A percentile compares a stretch with the other conserved stretches of the same genome.
Evolutionary conservation across 2,113 vertebrate genomes (phyloP).

Genomic region (Rhynchopsitta pachyrhyncha): DNA sequence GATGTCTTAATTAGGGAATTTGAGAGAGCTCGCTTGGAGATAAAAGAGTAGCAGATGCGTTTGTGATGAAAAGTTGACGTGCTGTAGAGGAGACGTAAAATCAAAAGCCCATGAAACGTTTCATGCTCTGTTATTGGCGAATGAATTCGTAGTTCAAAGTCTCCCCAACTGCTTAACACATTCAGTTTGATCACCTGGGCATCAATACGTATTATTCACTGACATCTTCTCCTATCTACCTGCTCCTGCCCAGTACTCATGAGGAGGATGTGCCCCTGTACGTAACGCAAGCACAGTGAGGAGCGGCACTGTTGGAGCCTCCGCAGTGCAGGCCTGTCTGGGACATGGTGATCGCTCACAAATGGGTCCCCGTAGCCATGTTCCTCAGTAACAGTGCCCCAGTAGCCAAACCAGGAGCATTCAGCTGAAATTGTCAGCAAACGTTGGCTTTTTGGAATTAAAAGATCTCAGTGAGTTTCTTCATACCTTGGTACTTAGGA

Average conservation of each 20-base stretch:
- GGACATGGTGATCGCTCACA: not conserved
- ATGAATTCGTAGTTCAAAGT: slow-evolving; percentile 79
- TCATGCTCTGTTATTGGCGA: slow-evolving; percentile 70
- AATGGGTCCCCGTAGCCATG: not conserved
- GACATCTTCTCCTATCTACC: slow-evolving; percentile 43
- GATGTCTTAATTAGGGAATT: slow-evolving; percentile 80
- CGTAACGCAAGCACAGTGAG: not conserved
- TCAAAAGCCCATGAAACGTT: slow-evolving; percentile 76
- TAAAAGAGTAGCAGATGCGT: slow-evolving; percentile 80
- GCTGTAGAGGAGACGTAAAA: slow-evolving; percentile 75
- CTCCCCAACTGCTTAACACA: slow-evolving; percentile 72
- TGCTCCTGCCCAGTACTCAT: slow-evolving; percentile 34
- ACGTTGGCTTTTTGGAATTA: slow-evolving; percentile 18
- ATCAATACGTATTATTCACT: slow-evolving; percentile 34
- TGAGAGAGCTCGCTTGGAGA: slow-evolving; percentile 74
- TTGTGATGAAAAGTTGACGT: slow-evolving; percentile 72
- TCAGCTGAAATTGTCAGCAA: slow-evolving; percentile 37
- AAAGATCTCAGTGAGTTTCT: slow-evolving; percentile 42
- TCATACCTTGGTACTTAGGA: slow-evolving; percentile 27
- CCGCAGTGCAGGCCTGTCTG: not conserved
- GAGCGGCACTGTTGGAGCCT: not conserved
- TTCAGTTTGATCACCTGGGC: slow-evolving; percentile 82
- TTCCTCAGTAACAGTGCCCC: not conserved
- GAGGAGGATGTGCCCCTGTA: slow-evolving; percentile 10
- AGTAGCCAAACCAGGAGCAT: not conserved